Percentiles rank a stretch among this genome's conserved stretches.
Evolutionary conservation across 2,888 invertebrate genomes (phyloP).

Genomic region (Lycophotia porphyrea): DNA sequence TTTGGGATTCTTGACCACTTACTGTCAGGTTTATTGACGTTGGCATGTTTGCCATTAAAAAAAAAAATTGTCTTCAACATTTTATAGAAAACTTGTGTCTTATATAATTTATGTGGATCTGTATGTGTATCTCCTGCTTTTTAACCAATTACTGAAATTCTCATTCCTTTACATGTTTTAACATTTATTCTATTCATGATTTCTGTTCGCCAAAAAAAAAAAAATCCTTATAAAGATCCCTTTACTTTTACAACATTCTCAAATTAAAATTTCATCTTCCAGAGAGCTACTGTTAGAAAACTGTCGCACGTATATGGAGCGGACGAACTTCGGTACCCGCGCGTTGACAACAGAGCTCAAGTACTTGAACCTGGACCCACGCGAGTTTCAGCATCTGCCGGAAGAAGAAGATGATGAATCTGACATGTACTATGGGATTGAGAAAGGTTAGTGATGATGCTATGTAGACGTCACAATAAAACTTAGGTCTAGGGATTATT

Average conservation of each 20-base stretch:
- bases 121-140: background rate
- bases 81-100: background rate
- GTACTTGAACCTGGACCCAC: slow-evolving; percentile 93
- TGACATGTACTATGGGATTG: slow-evolving; percentile 91
- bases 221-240: too few species aligned
- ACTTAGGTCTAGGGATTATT: background rate
- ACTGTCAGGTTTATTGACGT: background rate
- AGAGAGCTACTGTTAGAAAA: slow-evolving; percentile 82
- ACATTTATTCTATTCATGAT: background rate
- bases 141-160: background rate
- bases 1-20: background rate
- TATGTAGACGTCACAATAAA: background rate
- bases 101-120: background rate
- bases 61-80: background rate
- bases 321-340: slow-evolving; percentile 89
- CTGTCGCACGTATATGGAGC: slow-evolving; percentile 84
- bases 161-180: background rate
- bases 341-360: slow-evolving; percentile 93
- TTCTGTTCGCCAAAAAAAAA: background rate
- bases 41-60: background rate
- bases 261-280: slow-evolving; percentile 49
- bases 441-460: slow-evolving; percentile 86
- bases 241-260: background rate
- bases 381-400: slow-evolving; percentile 92
- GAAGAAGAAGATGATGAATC: slow-evolving; percentile 89